These are phyloP conservation scores for Euphonia xanthogaster DNA, from an alignment of 2,797 vertebrate genomes.

Conservation along the genomic window DNA sequence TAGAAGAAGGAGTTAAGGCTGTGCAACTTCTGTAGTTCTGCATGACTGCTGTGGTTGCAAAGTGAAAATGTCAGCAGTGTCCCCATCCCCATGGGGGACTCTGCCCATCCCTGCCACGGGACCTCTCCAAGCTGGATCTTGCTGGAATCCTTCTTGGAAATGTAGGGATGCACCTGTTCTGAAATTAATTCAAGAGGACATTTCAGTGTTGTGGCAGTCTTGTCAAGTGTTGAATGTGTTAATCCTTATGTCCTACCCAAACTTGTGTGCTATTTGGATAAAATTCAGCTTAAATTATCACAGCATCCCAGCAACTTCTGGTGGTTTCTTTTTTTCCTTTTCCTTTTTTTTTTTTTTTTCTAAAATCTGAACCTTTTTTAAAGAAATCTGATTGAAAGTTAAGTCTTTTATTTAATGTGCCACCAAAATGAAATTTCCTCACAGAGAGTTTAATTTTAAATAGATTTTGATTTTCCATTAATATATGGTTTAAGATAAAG, in stretches of 20 bases:
- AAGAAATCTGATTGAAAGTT: neutral
- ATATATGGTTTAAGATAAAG: neutral
- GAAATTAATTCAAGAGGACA: neutral
- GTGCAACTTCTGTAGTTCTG: neutral
- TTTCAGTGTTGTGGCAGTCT: neutral
- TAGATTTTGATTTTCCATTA: neutral
- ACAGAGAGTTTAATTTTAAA: neutral
- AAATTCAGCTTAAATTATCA: conserved; percentile 25
- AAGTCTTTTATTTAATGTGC: neutral
- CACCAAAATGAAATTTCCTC: neutral
- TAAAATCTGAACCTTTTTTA: neutral
- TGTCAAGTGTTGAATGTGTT: neutral
- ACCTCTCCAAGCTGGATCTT: neutral
- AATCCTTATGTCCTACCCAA: neutral
- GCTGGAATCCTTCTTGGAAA: neutral
- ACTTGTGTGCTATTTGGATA: conserved; percentile 7
- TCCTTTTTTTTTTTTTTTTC: rapidly evolving
- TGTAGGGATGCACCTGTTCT: neutral
- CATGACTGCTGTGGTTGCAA: neutral
- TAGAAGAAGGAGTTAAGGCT: neutral
- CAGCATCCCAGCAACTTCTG: neutral
- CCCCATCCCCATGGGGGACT: neutral
- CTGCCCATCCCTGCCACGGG: rapidly evolving
- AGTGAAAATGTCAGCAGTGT: neutral
- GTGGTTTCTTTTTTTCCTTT: neutral